These are phyloP conservation scores for Phragmatobia fuliginosa DNA, from an alignment of 2,888 invertebrate genomes.

Conservation along the genomic window DNA sequence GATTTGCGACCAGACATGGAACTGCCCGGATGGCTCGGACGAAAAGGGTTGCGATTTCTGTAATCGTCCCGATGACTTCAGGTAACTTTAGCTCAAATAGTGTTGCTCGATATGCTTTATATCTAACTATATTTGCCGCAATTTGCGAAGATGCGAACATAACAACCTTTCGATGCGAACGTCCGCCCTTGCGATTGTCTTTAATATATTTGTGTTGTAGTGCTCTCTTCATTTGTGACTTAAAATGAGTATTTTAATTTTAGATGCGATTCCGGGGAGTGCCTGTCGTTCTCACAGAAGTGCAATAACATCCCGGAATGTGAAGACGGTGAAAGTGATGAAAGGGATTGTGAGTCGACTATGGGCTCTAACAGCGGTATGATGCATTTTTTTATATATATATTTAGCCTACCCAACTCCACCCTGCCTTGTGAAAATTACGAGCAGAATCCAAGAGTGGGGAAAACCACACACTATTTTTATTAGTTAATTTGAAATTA, in stretches of 20 bases:
- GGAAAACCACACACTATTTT: too few relatives aligned
- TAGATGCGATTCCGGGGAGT: slow-evolving; percentile 81
- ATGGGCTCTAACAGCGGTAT: slow-evolving; percentile 59
- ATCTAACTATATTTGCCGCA: slow-evolving; percentile 17
- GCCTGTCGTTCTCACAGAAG: slow-evolving; percentile 70
- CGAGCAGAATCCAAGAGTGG: too few relatives aligned
- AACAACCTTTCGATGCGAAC: slow-evolving; percentile 31
- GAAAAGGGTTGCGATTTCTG: slow-evolving; percentile 76
- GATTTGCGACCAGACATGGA: slow-evolving; percentile 86
- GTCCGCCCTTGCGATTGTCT: slow-evolving; percentile 24
- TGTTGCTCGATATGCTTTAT: slow-evolving; percentile 16
- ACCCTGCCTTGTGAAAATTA: too few relatives aligned
- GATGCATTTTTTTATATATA: slow-evolving; percentile 28
- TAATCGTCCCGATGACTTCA: slow-evolving; percentile 72
- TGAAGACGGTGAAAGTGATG: slow-evolving; percentile 84
- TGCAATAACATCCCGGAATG: slow-evolving; percentile 89
- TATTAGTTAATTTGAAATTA: background rate
- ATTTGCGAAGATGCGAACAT: slow-evolving; percentile 22
- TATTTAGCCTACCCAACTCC: too few relatives aligned
- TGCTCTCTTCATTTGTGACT: slow-evolving; percentile 23
- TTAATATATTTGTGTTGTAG: background rate
- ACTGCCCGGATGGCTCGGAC: slow-evolving; percentile 88
- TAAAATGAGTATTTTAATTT: slow-evolving; percentile 52
- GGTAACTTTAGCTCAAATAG: slow-evolving; percentile 61
- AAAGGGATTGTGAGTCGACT: slow-evolving; percentile 80